These are phyloP conservation scores for Stenchaetothrips biformis DNA, from an alignment of 2,888 invertebrate species.

Conservation along the genomic window DNA sequence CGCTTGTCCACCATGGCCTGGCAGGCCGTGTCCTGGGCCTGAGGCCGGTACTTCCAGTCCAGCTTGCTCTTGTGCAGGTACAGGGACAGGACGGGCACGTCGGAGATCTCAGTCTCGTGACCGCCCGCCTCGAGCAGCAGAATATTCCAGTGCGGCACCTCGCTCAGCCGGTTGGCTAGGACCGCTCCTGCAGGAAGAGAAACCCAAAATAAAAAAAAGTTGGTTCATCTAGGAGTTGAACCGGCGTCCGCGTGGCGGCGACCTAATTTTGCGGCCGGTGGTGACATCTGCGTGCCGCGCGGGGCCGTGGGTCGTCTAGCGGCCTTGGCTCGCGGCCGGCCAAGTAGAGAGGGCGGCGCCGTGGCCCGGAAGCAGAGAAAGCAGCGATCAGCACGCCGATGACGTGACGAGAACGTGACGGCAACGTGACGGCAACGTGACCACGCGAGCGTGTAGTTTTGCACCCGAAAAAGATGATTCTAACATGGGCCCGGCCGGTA, in stretches of 20 bases:
- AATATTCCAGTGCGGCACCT: slow-evolving; percentile 72
- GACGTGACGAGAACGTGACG: too few species aligned
- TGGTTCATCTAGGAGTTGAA: background rate
- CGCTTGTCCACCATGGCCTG: slow-evolving; percentile 80
- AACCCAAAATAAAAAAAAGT: background rate
- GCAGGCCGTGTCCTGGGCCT: slow-evolving; percentile 76
- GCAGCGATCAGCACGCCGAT: background rate
- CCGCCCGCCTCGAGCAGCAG: slow-evolving; percentile 80
- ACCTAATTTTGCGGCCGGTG: background rate
- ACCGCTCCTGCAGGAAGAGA: slow-evolving; percentile 69
- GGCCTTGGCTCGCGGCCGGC: background rate
- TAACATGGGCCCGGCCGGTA: too few species aligned
- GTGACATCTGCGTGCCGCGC: background rate
- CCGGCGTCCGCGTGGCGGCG: background rate
- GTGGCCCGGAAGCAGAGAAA: background rate
- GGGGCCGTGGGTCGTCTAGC: background rate
- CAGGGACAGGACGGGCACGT: slow-evolving; percentile 78
- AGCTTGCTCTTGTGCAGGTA: slow-evolving; percentile 84
- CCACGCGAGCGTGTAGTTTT: too few species aligned
- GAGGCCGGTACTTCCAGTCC: slow-evolving; percentile 88
- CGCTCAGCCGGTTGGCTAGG: slow-evolving; percentile 72
- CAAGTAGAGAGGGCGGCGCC: too few species aligned
- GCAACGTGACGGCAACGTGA: too few species aligned
- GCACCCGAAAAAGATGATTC: too few species aligned
- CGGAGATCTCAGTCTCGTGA: slow-evolving; percentile 80